phyloP scores from a whole-genome alignment of 2,888 invertebrate species.

The Augochlorella aurata region DNA sequence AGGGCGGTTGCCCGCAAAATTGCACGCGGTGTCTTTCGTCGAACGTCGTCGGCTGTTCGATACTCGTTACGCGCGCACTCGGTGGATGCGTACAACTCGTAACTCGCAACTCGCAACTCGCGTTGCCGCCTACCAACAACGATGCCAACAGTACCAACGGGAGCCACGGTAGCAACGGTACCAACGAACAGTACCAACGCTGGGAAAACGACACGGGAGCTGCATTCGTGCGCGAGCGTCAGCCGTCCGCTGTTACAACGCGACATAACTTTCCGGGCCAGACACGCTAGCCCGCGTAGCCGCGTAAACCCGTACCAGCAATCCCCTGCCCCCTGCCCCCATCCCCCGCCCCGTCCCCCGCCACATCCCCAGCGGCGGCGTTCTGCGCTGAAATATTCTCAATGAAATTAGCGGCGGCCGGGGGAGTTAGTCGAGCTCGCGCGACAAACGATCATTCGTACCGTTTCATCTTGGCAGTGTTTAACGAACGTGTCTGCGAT shows the following conservation, averaged over 20 bases:
- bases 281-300: constrained; percentile 30
- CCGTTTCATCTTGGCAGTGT: constrained; percentile 31
- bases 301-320: constrained; percentile 23
- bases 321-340: neutral
- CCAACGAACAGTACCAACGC: constrained; percentile 38
- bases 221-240: constrained; percentile 62
- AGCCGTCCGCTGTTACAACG: constrained; percentile 58
- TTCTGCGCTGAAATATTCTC: constrained; percentile 35
- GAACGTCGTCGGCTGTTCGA: no score
- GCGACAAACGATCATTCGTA: constrained; percentile 48
- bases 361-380: constrained; percentile 11
- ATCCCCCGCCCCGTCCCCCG: neutral
- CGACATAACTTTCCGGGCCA: constrained; percentile 69
- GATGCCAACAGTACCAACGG: constrained; percentile 46
- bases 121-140: constrained; percentile 64
- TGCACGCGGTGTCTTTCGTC: no score
- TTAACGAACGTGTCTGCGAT: constrained; percentile 22
- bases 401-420: constrained; percentile 54
- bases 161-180: neutral
- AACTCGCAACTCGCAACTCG: constrained; percentile 59
- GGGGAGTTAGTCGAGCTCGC: constrained; percentile 46
- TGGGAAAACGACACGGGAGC: constrained; percentile 64
- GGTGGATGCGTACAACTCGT: constrained; percentile 33
- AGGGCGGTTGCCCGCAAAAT: no score
- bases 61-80: neutral